These are phyloP conservation scores for Chaetodon auriga DNA, from an alignment of 2,113 vertebrate genomes.

Conservation along the genomic window DNA sequence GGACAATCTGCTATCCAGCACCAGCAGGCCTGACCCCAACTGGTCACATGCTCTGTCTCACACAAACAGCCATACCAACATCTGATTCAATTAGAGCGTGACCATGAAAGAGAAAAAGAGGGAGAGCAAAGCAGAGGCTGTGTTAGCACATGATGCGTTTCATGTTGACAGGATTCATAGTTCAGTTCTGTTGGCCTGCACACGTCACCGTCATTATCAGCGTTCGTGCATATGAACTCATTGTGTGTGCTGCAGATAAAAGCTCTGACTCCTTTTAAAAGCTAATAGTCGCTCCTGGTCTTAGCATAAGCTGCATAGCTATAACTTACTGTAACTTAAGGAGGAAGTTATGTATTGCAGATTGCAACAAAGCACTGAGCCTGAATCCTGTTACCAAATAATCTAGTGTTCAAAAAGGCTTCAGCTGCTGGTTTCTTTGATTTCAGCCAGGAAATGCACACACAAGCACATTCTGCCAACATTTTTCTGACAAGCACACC, in stretches of 20 bases:
- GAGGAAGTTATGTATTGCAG: conserved; percentile 12
- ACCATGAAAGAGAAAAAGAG: conserved; percentile 11
- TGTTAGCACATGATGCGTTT: neutral
- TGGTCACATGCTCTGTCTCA: conserved; percentile 43
- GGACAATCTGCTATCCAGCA: conserved; percentile 3
- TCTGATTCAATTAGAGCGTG: conserved; percentile 54
- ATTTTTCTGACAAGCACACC: neutral
- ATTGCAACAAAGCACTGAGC: neutral
- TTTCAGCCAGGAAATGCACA: neutral
- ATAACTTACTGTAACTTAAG: conserved; percentile 16
- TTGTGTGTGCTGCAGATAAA: neutral
- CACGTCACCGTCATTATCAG: neutral
- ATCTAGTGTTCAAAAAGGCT: neutral
- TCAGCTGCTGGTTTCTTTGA: neutral
- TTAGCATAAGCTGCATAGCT: neutral
- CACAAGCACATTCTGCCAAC: neutral
- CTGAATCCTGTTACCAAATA: neutral
- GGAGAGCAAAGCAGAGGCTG: neutral
- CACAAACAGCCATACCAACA: conserved; percentile 34
- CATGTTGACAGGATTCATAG: neutral
- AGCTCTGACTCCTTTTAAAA: neutral
- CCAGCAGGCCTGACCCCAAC: conserved; percentile 20
- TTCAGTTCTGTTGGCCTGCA: neutral
- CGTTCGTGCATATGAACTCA: neutral
- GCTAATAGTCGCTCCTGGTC: neutral